phyloP scores from a whole-genome alignment of 2,888 invertebrate genomes.

The Tyria jacobaeae region DNA sequence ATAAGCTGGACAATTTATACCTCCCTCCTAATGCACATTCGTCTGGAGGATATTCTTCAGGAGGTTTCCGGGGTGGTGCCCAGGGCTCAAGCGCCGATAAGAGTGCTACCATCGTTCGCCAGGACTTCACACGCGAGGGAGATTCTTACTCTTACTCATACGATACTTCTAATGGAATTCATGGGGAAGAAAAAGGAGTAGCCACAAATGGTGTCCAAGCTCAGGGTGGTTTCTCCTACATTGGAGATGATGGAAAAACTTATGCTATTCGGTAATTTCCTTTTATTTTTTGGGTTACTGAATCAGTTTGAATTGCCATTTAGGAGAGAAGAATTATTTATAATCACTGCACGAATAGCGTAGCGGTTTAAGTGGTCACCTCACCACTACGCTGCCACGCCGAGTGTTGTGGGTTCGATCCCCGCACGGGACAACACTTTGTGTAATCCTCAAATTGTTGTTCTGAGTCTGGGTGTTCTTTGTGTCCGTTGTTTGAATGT shows the following conservation, averaged over 20 bases:
- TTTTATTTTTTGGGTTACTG: background rate
- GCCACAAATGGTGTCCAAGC: constrained; percentile 78
- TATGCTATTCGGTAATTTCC: constrained; percentile 71
- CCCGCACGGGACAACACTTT: too few species aligned
- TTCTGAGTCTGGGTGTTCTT: too few species aligned
- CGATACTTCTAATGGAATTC: constrained; percentile 80
- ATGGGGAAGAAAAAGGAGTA: constrained; percentile 75
- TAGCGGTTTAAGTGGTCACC: too few species aligned
- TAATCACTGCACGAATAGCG: too few species aligned
- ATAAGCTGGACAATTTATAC: constrained; percentile 73
- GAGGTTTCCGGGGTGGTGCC: background rate
- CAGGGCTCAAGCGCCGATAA: constrained; percentile 71
- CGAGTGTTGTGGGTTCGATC: too few species aligned
- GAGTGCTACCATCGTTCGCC: constrained; percentile 76
- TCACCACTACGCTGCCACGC: too few species aligned
- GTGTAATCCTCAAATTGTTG: too few species aligned
- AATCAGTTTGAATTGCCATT: too few species aligned
- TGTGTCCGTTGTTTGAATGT: too few species aligned
- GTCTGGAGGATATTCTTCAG: constrained; percentile 1
- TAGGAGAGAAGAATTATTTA: too few species aligned
- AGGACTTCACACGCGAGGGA: constrained; percentile 73
- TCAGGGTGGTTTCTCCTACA: constrained; percentile 77
- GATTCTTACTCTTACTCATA: constrained; percentile 73
- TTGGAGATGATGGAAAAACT: constrained; percentile 78
- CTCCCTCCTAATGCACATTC: constrained; percentile 65